Base-by-base conservation (phyloP, 1,140 invertebrate species). In the Dermatophagoides farinae region DNA sequence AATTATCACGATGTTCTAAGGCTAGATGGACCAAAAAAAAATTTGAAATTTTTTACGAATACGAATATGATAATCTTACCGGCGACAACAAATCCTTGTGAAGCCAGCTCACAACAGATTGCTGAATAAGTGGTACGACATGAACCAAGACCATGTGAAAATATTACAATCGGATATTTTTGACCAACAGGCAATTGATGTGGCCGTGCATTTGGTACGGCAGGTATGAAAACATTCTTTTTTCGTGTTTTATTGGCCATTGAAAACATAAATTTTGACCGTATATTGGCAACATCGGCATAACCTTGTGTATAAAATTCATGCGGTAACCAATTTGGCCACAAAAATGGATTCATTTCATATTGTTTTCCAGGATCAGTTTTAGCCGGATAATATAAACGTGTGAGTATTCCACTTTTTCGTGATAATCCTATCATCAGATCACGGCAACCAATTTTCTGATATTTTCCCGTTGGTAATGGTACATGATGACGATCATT, bases 81-180 rank as follows among this genome's bases (percentile, higher is more conserved):
- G 37, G 76, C 79, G 0, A 83, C 79, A 16, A 83, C 68, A 69
- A 77, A 83, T 4, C 82, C 82, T 65, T 78, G 71, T 8, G 79
- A 81, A 10, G 82, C 80, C 44, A 83, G 66, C 59, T 82, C 78
- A 41, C 71, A 69, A 65, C 77, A 79, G 53, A 79, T 73, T 4
- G 76, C 73, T 22, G 77, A 77, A 65, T 81, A 80, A 25, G 78
- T 71, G 31, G 78, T 79, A 61, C 82, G 69, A 65, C 76, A 76
- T 0, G 76, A 79, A 20, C 78, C 78, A 41, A 82, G 71, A 12
- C 82, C 82, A 70, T 84, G 82, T 0, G 80, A 82, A 65, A 83
- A 78, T 16, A 83, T 69, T 31, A 83, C 65, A 10, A 81, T 74
- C 40, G 80, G 81, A 63, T 20, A 60, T n/a, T 46, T 79, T 44